Base-by-base conservation (phyloP, 1,140 invertebrate species). In the Tribolium castaneum region DNA sequence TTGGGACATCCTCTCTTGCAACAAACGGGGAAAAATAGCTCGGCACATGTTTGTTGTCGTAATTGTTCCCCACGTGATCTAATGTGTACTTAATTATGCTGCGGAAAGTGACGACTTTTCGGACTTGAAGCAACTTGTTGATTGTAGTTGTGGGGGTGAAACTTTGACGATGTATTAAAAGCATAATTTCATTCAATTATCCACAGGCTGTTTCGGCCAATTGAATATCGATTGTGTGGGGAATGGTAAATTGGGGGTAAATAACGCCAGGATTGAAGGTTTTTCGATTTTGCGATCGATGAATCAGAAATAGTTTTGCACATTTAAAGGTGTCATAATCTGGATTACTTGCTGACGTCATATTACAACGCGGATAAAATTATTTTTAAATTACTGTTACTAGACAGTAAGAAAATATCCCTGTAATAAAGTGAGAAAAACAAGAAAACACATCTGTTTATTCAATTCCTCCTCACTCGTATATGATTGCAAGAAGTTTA, bases 171-270 rank as follows among this genome's bases (percentile, higher is more conserved):
- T 30, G 59, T 35, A 66, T 66, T 66, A 66, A 66, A 66, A 35
- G 54, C 59, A 66, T 66, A 66, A 66, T 66, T 66, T 66, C 59
- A 66, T 66, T 35, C 59, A 66, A 66, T 66, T 66, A 66, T 66
- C 25, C 30, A 35, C 59, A 30, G 59, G 10, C 59, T 66, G 34
- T 66, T 66, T 66, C 59, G 59, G 6, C 30, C 30, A 35, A 66
- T 66, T 39, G 59, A 66, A 66, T 66, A 66, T 66, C 59, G 59
- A 66, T 66, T 59, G 1, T 14, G 22, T 59, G 7, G 54, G 39
- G 39, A 45, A 45, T 45, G 39, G 5, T 45, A 45, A 45, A 45
- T 45, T 45, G 9, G 39, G 39, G 39, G 39, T 10, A 45, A 45
- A 45, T 45, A 45, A 45, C n/a, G 6, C 39, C 4, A 5, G 4